Base-by-base conservation (phyloP, 2,113 vertebrate genomes). In the Daphoenositta chrysoptera region DNA sequence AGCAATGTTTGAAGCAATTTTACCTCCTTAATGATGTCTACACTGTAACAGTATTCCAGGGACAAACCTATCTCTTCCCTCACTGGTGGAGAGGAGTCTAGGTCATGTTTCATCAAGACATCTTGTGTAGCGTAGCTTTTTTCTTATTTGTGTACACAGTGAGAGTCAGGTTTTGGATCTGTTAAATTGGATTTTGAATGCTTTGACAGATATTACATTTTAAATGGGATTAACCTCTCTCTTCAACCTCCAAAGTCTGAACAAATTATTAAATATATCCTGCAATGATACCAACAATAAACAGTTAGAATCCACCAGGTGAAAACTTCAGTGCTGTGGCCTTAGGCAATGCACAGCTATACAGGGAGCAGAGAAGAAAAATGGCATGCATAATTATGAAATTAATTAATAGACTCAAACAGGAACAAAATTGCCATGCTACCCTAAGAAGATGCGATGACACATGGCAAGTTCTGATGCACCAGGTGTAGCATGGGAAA, bases 191-290 rank as follows among this genome's bases (percentile, higher is more conserved):
- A 79, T 93, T 90, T 83, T 95, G 96, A 92, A 96, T 95, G 95
- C 83, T 95, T 96, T 95, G 90, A 93, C 79, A 96, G 93, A 89
- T 94, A 81, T 87, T 96, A 86, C 48, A 48, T 91, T 96, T 93
- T 91, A 96, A 96, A 91, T 77, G 53, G 82, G 92, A 97, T 98
- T 97, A 98, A 97, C 93, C 95, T 97, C 94, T 96, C 86, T 90
- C 91, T 88, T 94, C 90, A 88, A 72, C 64, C 79, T 96, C 44
- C 48, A 85, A 87, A 72, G 60, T 88, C 86, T 94, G 81, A 94
- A 80, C 23, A 87, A 94, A 93, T 64, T 53, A 65, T 89, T 95
- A 94, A 86, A 80, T 96, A 58, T 53, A 84, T 72, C 81, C 75
- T 95, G 50, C 21, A 83, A 76, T 44, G 30, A 81, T 51, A 87